These are phyloP conservation scores for Capromys pilorides DNA, from an alignment of 2,797 vertebrate species.

Conservation along the genomic window DNA sequence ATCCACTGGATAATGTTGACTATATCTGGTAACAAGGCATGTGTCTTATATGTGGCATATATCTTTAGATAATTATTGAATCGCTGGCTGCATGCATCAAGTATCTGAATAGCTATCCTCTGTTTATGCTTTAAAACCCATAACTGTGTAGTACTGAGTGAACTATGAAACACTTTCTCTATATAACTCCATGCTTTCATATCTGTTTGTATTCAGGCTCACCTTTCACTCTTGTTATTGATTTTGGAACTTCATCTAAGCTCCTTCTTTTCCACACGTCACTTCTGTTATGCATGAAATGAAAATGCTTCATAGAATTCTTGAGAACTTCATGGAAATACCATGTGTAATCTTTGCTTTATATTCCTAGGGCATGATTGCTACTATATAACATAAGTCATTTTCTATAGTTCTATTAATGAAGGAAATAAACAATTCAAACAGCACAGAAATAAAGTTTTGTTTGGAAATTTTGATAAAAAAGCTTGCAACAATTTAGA, in stretches of 20 bases:
- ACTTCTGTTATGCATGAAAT: neutral
- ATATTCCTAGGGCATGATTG: neutral
- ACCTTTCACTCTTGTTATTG: neutral
- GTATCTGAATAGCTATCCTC: neutral
- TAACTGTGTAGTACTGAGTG: neutral
- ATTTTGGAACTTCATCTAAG: neutral
- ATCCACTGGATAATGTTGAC: neutral
- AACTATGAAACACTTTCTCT: neutral
- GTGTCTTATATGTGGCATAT: neutral
- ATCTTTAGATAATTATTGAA: neutral
- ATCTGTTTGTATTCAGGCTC: neutral
- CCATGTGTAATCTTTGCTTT: neutral
- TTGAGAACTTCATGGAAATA: neutral
- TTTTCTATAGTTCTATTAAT: neutral
- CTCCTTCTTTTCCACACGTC: neutral
- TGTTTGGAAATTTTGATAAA: neutral
- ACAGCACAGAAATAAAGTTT: neutral
- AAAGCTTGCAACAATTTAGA: neutral
- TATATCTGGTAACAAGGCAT: neutral
- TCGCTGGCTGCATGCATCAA: neutral
- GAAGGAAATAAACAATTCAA: neutral
- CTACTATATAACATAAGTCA: neutral
- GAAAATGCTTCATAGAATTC: neutral
- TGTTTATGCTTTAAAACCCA: neutral
- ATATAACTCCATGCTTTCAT: neutral